Evolutionary conservation across 2,888 invertebrate species (phyloP), one percentile per base, ranked within the genome.

Genomic region (Pyrrhia umbra): DNA sequence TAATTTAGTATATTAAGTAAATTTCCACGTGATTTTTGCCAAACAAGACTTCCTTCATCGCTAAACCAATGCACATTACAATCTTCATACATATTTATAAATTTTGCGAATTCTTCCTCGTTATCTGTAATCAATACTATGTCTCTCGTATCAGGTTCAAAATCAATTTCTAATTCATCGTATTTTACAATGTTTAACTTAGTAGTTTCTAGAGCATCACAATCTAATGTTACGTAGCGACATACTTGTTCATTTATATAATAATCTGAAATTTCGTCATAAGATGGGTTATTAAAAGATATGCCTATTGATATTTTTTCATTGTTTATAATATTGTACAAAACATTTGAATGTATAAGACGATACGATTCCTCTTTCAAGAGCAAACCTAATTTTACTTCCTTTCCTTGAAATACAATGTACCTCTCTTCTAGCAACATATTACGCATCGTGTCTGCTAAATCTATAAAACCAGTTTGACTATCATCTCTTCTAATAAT

Each of bases 21-120:
- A 34, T 16, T 39, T 6, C 76, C 76, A 8, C 54, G 62, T 5
- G 73, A 63, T 52, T 76, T 47, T 37, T 55, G 43, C 76, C 76
- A 76, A 2, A 73, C 42, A 37, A 67, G 25, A 37, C 5, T 16
- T 21, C 25, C 27, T 10, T 52, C 34, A 40, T n/a, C 25, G 13
- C 6, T 42, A 56, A 76, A 76, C 76, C 76, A 76, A 56, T 76
- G 76, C 10, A 76, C 47, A 55, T 66, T 75, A 25, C 6, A 46
- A 16, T 37, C 20, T 42, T 13, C 5, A 34, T 60, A 21, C 1
- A 27, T 46, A 5, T 37, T 42, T 6, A 45, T 45, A 49, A 21
- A 60, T 6, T 47, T 16, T 16, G 10, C 27, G 45, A 65, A 78
- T 10, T 54, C 30, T 21, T 57, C 25, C 34, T 56, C 37, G 6